Conservation (phyloP, 2,113 vertebrate genomes). For the Podarcis cretensis region DNA sequence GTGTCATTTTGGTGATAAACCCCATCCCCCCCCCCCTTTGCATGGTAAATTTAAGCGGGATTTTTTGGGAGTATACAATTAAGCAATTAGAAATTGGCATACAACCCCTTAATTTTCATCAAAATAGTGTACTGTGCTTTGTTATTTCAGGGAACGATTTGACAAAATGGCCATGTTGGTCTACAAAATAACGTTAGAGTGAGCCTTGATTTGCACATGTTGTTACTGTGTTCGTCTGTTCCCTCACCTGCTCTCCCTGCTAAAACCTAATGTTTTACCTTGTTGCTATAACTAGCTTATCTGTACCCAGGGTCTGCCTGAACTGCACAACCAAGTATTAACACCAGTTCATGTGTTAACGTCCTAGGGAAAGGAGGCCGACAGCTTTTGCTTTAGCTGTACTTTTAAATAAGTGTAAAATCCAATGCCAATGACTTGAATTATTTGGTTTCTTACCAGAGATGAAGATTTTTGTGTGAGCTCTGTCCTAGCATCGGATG, state of each 20-base stretch:
- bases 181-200: background rate
- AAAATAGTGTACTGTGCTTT: background rate
- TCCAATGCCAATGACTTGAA: background rate
- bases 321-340: background rate
- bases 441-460: conserved; percentile 73
- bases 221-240: background rate
- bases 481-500: conserved; percentile 93
- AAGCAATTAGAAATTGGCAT: background rate
- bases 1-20: background rate
- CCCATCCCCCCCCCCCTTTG: conserved; percentile 1
- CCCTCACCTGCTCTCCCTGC: background rate
- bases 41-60: background rate
- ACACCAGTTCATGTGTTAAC: background rate
- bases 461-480: conserved; percentile 96
- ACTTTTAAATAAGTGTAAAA: background rate
- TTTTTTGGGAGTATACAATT: background rate
- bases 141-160: background rate
- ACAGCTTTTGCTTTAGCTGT: background rate
- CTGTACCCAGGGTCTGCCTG: background rate
- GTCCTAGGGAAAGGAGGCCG: background rate
- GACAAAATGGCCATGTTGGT: background rate
- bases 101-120: background rate
- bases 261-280: background rate
- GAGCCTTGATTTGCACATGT: background rate
- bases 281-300: background rate